Percentiles rank a stretch among this genome's conserved stretches.
Evolutionary conservation across 2,113 vertebrate species (phyloP).

Genomic region (Sinocyclocheilus maitianheensis): DNA sequence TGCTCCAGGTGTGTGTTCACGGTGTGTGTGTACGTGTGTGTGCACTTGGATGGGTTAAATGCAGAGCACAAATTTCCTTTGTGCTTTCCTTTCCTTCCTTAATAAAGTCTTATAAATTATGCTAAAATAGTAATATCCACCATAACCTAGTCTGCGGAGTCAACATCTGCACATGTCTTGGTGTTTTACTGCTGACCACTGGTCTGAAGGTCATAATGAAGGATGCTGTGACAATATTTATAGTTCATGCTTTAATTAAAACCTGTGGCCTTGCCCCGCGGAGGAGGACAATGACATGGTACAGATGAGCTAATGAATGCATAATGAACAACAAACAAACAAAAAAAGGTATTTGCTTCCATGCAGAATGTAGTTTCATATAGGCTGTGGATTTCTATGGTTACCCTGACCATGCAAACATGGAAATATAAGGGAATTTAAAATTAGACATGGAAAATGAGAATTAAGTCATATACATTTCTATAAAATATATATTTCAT

Average conservation of each 20-base stretch:
- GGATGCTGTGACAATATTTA: slow-evolving; percentile 31
- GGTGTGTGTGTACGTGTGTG: too few relatives aligned
- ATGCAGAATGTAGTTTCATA: not conserved
- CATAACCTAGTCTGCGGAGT: not conserved
- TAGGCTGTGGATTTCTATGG: not conserved
- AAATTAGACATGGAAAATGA: not conserved
- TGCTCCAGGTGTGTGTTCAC: too few relatives aligned
- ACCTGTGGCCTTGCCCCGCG: not conserved
- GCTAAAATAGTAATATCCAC: not conserved
- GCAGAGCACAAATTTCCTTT: too few relatives aligned
- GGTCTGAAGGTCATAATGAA: not conserved
- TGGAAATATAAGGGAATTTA: not conserved
- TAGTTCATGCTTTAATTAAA: slow-evolving; percentile 37
- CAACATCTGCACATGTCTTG: not conserved
- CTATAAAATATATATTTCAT: not conserved
- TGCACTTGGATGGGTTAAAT: too few relatives aligned
- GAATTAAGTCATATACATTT: not conserved
- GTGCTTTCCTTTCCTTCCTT: too few relatives aligned
- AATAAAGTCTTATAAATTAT: not conserved
- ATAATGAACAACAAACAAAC: not conserved
- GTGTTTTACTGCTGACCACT: slow-evolving; percentile 11
- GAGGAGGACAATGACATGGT: not conserved
- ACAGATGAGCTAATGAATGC: not conserved
- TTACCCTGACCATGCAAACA: not conserved
- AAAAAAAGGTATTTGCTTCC: not conserved